Percentiles rank a stretch among this genome's conserved stretches.
Evolutionary conservation across 2,113 vertebrate genomes (phyloP).

Genomic region (Morone saxatilis): DNA sequence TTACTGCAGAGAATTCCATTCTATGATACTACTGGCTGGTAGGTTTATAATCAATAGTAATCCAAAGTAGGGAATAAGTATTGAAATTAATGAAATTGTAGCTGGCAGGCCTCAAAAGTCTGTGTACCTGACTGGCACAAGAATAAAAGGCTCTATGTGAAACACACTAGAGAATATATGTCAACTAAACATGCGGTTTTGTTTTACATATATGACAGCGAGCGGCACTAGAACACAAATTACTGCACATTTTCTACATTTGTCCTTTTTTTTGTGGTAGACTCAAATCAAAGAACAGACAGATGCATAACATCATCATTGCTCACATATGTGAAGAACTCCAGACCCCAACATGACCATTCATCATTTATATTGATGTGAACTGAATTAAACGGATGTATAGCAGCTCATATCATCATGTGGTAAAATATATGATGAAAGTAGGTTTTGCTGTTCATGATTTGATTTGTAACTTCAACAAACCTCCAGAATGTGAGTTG

Average conservation of each 20-base stretch:
- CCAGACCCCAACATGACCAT: constrained; percentile 18
- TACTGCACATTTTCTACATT: constrained; percentile 29
- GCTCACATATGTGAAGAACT: constrained; percentile 50
- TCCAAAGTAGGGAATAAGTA: not conserved
- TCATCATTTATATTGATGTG: constrained; percentile 19
- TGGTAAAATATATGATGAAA: constrained; percentile 1
- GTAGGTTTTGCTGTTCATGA: not conserved
- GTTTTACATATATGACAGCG: constrained; percentile 21
- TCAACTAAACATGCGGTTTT: constrained; percentile 14
- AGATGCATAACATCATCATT: constrained; percentile 27
- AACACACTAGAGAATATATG: constrained; percentile 9
- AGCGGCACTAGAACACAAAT: not conserved
- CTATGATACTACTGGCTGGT: not conserved
- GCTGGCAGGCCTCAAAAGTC: not conserved
- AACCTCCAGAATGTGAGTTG: not conserved
- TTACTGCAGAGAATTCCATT: too few relatives aligned
- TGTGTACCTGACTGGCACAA: not conserved
- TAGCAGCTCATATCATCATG: constrained; percentile 18
- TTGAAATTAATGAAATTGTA: not conserved
- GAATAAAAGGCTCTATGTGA: constrained; percentile 19
- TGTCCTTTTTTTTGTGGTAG: constrained; percentile 11
- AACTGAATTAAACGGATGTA: not conserved
- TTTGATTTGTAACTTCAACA: constrained; percentile 28
- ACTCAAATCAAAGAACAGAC: constrained; percentile 33
- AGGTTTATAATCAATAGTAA: constrained; percentile 11